A percentile compares a stretch with the other conserved stretches of the same genome.
These are phyloP conservation scores for Pammene aurita DNA, from an alignment of 2,888 invertebrate genomes.

Conservation along the genomic window DNA sequence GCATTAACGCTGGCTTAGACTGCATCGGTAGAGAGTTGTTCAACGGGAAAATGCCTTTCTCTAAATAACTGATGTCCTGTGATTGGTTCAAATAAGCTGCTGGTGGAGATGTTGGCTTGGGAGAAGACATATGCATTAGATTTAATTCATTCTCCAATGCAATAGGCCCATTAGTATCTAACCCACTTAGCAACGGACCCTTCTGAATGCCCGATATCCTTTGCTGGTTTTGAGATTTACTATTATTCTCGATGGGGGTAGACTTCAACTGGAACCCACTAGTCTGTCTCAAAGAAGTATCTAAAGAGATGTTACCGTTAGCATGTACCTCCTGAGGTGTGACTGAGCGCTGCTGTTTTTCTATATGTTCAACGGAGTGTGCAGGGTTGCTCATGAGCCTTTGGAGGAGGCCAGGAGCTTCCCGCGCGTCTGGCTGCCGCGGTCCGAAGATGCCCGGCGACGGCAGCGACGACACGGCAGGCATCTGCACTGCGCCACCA, in stretches of 20 bases:
- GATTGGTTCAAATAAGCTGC: constrained; percentile 81
- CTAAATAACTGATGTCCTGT: constrained; percentile 62
- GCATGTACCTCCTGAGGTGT: constrained; percentile 85
- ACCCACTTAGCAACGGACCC: constrained; percentile 57
- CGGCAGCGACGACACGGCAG: constrained; percentile 77
- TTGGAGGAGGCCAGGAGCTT: constrained; percentile 87
- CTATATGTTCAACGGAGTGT: constrained; percentile 93
- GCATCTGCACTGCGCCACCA: constrained; percentile 80
- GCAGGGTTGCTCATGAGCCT: constrained; percentile 93
- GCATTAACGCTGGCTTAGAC: constrained; percentile 90
- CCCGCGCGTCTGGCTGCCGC: constrained; percentile 77
- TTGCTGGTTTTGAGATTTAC: constrained; percentile 58
- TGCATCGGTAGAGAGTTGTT: constrained; percentile 71
- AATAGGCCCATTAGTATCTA: constrained; percentile 70
- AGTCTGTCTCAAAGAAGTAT: constrained; percentile 63
- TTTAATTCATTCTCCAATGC: constrained; percentile 80
- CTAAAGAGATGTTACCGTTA: constrained; percentile 68
- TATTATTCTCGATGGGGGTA: constrained; percentile 68
- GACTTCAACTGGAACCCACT: constrained; percentile 72
- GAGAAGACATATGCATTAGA: constrained; percentile 81
- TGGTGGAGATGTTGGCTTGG: constrained; percentile 82
- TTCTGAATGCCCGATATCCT: constrained; percentile 69
- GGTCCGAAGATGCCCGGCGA: constrained; percentile 78
- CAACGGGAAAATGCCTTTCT: constrained; percentile 61
- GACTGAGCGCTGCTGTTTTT: constrained; percentile 91